Conservation (phyloP, 1,140 invertebrate genomes). For the Drosophila funebris region DNA sequence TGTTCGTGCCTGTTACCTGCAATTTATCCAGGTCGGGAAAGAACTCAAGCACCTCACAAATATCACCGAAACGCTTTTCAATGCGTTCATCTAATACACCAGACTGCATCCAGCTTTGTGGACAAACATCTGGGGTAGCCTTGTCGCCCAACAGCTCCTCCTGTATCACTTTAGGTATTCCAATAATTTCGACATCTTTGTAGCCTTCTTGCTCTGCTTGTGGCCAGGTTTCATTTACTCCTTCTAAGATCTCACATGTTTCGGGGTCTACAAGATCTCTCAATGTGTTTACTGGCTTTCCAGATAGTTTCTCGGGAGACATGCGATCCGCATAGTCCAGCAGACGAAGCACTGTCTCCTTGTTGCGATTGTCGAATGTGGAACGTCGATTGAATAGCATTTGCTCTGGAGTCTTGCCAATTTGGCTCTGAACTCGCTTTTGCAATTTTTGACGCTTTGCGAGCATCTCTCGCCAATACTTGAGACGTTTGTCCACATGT, state of each 20-base stretch:
- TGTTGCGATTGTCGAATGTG: conserved; percentile 63
- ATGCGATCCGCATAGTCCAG: conserved; percentile 68
- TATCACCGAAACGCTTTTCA: conserved; percentile 35
- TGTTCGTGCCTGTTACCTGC: conserved; percentile 48
- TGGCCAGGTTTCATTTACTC: conserved; percentile 49
- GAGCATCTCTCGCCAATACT: conserved; percentile 66
- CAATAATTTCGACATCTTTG: conserved; percentile 59
- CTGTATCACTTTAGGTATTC: conserved; percentile 47
- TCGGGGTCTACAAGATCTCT: conserved; percentile 14
- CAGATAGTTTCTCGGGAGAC: background rate
- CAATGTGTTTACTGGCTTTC: background rate
- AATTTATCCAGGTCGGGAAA: conserved; percentile 60
- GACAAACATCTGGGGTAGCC: conserved; percentile 1
- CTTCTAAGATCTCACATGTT: conserved; percentile 14
- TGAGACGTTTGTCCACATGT: conserved; percentile 52
- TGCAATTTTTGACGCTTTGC: conserved; percentile 50
- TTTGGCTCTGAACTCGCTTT: conserved; percentile 41
- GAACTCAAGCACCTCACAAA: conserved; percentile 64
- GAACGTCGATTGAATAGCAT: conserved; percentile 65
- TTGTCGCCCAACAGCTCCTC: conserved; percentile 54
- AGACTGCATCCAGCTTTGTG: conserved; percentile 53
- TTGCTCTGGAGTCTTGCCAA: conserved; percentile 49
- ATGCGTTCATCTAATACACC: conserved; percentile 52
- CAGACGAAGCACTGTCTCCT: conserved; percentile 55
- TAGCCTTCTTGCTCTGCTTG: conserved; percentile 35